Evolutionary conservation across 2,113 vertebrate genomes (phyloP).

Genomic region (Callipepla californica): DNA sequence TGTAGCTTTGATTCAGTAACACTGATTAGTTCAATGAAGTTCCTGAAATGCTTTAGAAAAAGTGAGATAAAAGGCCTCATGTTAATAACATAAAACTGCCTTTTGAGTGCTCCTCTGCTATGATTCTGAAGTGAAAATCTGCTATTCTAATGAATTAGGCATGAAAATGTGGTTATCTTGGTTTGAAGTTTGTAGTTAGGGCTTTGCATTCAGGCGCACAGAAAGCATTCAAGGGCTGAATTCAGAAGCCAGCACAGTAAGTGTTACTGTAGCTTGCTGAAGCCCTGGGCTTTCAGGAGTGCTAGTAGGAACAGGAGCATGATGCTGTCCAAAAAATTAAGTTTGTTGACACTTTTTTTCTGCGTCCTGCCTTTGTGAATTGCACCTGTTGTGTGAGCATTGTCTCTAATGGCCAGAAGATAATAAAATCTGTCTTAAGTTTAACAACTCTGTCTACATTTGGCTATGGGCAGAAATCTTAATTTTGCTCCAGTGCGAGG

Average conservation of each 20-base stretch:
- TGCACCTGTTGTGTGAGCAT: slow-evolving; percentile 5
- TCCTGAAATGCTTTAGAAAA: slow-evolving; percentile 49
- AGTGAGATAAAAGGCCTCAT: slow-evolving; percentile 41
- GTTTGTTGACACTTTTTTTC: slow-evolving; percentile 12
- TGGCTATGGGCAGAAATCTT: slow-evolving; percentile 19
- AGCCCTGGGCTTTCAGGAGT: not conserved
- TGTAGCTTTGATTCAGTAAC: slow-evolving; percentile 20
- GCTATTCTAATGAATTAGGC: slow-evolving; percentile 16
- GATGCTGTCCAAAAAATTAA: not conserved
- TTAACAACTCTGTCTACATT: not conserved
- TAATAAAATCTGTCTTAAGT: not conserved
- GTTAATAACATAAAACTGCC: slow-evolving; percentile 44
- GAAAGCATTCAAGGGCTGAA: not conserved
- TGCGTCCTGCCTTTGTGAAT: not conserved
- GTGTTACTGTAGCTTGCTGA: not conserved
- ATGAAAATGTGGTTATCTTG: slow-evolving; percentile 1
- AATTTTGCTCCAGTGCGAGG: not conserved
- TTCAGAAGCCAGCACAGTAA: slow-evolving; percentile 24
- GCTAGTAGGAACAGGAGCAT: not conserved
- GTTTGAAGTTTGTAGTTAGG: not conserved
- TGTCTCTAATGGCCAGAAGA: not conserved
- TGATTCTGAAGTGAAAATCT: slow-evolving; percentile 28
- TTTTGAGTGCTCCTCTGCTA: slow-evolving; percentile 12
- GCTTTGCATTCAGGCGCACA: not conserved
- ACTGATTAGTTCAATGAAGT: not conserved